These are phyloP conservation scores for Actenoides lindsayi DNA, from an alignment of 2,113 vertebrate genomes.

Conservation along the genomic window DNA sequence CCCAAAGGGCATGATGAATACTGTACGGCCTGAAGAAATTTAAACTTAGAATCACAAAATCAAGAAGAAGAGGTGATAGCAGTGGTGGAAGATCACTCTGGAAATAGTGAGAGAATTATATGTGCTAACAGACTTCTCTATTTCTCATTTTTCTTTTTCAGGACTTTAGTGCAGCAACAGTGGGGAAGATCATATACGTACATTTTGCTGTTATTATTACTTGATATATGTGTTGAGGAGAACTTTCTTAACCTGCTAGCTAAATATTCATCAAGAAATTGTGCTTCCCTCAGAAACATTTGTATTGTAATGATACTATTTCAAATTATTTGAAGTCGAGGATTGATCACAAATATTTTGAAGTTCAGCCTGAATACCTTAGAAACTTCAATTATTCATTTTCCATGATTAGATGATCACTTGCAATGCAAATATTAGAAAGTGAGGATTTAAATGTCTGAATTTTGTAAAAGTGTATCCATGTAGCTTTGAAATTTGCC, in stretches of 20 bases:
- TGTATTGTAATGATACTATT: background rate
- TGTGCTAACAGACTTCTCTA: background rate
- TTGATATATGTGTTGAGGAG: background rate
- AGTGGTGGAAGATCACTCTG: background rate
- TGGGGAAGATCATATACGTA: background rate
- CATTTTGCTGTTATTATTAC: background rate
- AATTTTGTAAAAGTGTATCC: constrained; percentile 3
- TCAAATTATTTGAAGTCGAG: background rate
- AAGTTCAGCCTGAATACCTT: background rate
- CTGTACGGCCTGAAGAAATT: background rate
- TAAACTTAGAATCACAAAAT: background rate
- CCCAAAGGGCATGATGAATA: background rate
- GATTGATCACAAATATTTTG: background rate
- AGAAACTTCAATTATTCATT: background rate
- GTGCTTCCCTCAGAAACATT: background rate
- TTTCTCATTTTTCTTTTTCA: background rate
- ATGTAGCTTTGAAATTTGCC: constrained; percentile 12
- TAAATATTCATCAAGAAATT: background rate
- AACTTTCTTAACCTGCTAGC: background rate
- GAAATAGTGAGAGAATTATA: background rate
- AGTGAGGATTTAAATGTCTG: background rate
- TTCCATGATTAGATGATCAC: background rate
- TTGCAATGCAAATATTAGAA: constrained; percentile 31
- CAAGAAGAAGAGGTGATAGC: background rate
- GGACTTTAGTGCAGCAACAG: background rate